phyloP scores from a whole-genome alignment of 2,888 invertebrate species.

The Eurois occulta region DNA sequence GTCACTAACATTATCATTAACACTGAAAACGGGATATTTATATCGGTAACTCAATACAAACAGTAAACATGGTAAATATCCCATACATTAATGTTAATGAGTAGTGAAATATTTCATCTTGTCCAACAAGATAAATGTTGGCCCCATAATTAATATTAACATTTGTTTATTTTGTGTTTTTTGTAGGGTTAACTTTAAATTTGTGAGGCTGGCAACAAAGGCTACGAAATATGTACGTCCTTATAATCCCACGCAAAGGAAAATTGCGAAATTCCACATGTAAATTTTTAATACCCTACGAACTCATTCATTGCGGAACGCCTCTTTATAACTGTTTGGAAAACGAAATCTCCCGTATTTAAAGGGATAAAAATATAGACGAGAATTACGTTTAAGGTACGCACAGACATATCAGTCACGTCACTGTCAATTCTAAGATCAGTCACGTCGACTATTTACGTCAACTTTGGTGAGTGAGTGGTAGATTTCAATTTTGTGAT shows the following conservation, averaged over 20 bases:
- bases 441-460: neutral
- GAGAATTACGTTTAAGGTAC: constrained; percentile 7
- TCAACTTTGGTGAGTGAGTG: neutral
- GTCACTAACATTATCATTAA: too few species aligned
- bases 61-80: too few species aligned
- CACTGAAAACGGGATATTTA: too few species aligned
- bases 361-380: constrained; percentile 26
- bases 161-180: neutral
- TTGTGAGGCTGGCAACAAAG: too few species aligned
- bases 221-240: neutral
- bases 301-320: constrained; percentile 21
- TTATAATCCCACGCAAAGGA: constrained; percentile 24
- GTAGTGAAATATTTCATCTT: too few species aligned
- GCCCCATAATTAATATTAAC: neutral
- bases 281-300: constrained; percentile 36
- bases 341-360: constrained; percentile 21
- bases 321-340: constrained; percentile 36
- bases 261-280: constrained; percentile 24
- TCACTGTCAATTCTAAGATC: neutral
- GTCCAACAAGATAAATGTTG: too few species aligned
- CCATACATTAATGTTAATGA: too few species aligned
- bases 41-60: too few species aligned
- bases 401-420: neutral
- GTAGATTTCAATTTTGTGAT: neutral
- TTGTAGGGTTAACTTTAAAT: too few species aligned